A percentile compares a stretch with the other conserved stretches of the same genome.
Conservation (phyloP, 2,797 vertebrate species). For the Sebastes paucispinis region DNA sequence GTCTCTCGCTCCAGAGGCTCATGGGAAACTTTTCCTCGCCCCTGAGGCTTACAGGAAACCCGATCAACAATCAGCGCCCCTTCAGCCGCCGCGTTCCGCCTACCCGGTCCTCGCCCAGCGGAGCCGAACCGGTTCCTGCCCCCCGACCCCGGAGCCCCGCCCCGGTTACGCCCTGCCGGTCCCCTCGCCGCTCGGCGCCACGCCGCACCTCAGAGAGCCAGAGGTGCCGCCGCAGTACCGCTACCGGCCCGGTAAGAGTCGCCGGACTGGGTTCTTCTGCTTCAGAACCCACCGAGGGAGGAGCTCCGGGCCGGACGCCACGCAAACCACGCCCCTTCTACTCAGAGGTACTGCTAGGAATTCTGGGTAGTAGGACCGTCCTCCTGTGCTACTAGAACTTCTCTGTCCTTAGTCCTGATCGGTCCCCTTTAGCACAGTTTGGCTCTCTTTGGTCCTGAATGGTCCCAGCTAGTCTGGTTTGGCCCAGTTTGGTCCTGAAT, state of each 20-base stretch:
- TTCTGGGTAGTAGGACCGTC: neutral
- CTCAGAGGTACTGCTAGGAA: constrained; percentile 52
- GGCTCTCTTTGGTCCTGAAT: too few species aligned
- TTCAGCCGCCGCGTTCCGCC: constrained; percentile 11
- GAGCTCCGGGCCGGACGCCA: neutral
- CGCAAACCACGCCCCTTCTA: constrained; percentile 65
- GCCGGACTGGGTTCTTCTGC: constrained; percentile 6
- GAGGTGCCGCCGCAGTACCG: constrained; percentile 57
- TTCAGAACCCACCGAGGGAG: constrained; percentile 10
- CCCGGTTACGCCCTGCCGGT: constrained; percentile 13
- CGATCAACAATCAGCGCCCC: fast-evolving
- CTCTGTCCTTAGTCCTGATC: neutral
- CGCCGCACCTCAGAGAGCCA: neutral
- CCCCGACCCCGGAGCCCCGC: constrained; percentile 38
- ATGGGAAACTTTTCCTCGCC: constrained; percentile 38
- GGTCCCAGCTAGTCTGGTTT: neutral
- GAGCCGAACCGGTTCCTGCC: constrained; percentile 32
- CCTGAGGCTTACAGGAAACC: constrained; percentile 29
- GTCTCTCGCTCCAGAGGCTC: constrained; percentile 7
- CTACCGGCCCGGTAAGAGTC: constrained; percentile 47
- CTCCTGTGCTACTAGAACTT: neutral
- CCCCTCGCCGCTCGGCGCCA: neutral
- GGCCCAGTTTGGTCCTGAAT: fast-evolving
- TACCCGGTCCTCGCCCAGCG: constrained; percentile 35
- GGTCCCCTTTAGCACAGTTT: too few species aligned